These are phyloP conservation scores for Drosophila subobscura DNA, from an alignment of 1,140 invertebrate genomes.

Conservation along the genomic window DNA sequence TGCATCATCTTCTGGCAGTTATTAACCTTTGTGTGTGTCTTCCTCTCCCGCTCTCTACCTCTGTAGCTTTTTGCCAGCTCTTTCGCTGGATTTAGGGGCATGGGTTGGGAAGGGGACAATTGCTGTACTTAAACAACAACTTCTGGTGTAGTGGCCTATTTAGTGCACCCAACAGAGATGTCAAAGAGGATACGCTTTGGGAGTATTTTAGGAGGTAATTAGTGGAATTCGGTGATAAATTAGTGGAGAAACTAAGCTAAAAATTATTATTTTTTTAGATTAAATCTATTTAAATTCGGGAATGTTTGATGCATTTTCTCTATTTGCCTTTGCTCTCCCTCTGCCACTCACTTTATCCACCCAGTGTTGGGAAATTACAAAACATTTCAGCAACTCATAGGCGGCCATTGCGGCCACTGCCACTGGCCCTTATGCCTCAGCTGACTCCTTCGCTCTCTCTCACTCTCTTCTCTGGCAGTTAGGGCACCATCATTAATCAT, in stretches of 20 bases:
- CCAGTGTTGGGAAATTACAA: slow-evolving; percentile 17
- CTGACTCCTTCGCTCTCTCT: slow-evolving; percentile 2
- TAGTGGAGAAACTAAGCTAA: too few species aligned
- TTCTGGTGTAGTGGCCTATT: slow-evolving; percentile 14
- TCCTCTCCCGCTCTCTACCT: slow-evolving; percentile 11
- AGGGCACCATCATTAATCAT: slow-evolving; percentile 83
- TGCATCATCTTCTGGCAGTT: slow-evolving; percentile 81
- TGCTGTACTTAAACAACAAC: slow-evolving; percentile 59
- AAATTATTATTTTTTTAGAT: too few species aligned
- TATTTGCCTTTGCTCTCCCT: neutral
- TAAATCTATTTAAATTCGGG: neutral
- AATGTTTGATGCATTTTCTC: neutral
- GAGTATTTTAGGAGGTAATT: too few species aligned
- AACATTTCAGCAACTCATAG: slow-evolving; percentile 36
- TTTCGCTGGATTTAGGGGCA: slow-evolving; percentile 55
- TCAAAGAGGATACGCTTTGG: too few species aligned
- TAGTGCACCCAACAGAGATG: neutral
- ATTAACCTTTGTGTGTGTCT: slow-evolving; percentile 66
- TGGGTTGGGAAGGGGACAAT: slow-evolving; percentile 25
- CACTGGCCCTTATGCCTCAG: slow-evolving; percentile 38
- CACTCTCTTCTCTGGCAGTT: slow-evolving; percentile 40
- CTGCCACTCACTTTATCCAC: too few species aligned
- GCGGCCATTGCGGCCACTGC: slow-evolving; percentile 60
- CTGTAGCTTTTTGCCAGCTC: slow-evolving; percentile 6
- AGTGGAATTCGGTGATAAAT: too few species aligned